Base-by-base conservation (phyloP, 2,888 invertebrate species). In the Amaurobius ferox region DNA sequence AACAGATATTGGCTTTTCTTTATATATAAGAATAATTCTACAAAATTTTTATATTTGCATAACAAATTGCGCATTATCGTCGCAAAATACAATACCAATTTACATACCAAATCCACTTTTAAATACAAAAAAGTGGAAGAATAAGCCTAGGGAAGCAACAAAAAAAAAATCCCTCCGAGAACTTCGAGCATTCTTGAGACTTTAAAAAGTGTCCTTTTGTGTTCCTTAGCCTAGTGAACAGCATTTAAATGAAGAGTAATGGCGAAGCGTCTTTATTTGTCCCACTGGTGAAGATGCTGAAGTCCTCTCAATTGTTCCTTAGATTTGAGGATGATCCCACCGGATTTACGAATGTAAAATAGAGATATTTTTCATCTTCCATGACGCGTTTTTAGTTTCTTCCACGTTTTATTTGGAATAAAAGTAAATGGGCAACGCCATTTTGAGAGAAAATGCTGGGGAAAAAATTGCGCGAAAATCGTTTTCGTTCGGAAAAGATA, bases 211-310 rank as follows among this genome's bases (percentile, higher is more conserved):
- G 55, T 55, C 2, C 19, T 55, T 55, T 55, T 55, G 55, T 55
- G 55, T 55, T 55, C 55, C 23, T 55, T 55, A 55, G 55, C 55
- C 55, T 23, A 23, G 23, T n/a, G 40, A 67, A 81, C 74, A 70
- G 6, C 39, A 39, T 85, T 77, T 77, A 85, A 85, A 85, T 85
- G 83, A 85, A 85, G 83, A 85, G 30, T 85, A 85, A 85, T 85
- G 77, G 83, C 19, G n/a, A 30, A 55, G 23, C 66, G 83, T 48
- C 76, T 85, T 85, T 85, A 72, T 77, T 77, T 71, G 72, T 72
- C 72, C 66, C 77, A 35, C 13, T 62, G 11, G 72, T 40, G 61
- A 72, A 66, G 78, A 85, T 71, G 67, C 77, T 72, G 48, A 72
- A 85, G 72, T 72, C 71, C 9, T 48, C 67, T 67, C 77, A 48